phyloP scores from a whole-genome alignment of 2,888 invertebrate genomes.

The Drepanosiphum platanoidis region DNA sequence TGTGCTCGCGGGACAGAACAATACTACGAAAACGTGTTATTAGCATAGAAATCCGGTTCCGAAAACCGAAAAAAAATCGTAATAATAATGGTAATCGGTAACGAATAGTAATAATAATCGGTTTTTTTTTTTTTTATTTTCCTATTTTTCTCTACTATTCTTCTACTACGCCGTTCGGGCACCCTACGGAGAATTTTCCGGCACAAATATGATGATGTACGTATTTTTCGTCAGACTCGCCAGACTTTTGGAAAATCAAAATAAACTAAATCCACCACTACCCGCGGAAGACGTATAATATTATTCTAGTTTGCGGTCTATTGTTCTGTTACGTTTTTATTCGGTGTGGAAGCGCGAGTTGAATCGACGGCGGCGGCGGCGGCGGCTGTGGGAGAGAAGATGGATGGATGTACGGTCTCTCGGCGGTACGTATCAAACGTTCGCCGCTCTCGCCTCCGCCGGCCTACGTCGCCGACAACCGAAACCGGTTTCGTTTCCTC shows the following conservation, averaged over 20 bases:
- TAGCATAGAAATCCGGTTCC: conserved; percentile 53
- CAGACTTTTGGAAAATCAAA: too few species aligned
- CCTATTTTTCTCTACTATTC: neutral
- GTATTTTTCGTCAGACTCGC: too few species aligned
- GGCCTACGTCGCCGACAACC: conserved; percentile 61
- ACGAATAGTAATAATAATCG: too few species aligned
- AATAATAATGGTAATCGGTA: conserved; percentile 26
- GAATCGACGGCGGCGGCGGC: conserved; percentile 45
- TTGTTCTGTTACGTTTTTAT: conserved; percentile 47
- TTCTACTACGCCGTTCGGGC: neutral
- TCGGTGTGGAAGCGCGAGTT: conserved; percentile 45
- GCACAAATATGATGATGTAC: too few species aligned
- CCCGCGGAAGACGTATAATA: conserved; percentile 12
- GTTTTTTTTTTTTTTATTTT: neutral
- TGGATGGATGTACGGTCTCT: conserved; percentile 58
- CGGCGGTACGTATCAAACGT: conserved; percentile 61
- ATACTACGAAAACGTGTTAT: conserved; percentile 50
- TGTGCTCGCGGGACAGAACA: conserved; percentile 22
- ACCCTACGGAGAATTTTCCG: too few species aligned
- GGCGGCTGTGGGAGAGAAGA: conserved; percentile 43
- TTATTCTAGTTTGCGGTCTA: conserved; percentile 48
- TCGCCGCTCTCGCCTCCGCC: conserved; percentile 57
- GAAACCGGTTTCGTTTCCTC: conserved; percentile 62
- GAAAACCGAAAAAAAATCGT: conserved; percentile 28
- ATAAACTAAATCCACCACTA: too few species aligned